These are phyloP conservation scores for Watersipora subatra DNA, from an alignment of 1,140 invertebrate genomes.

Conservation along the genomic window DNA sequence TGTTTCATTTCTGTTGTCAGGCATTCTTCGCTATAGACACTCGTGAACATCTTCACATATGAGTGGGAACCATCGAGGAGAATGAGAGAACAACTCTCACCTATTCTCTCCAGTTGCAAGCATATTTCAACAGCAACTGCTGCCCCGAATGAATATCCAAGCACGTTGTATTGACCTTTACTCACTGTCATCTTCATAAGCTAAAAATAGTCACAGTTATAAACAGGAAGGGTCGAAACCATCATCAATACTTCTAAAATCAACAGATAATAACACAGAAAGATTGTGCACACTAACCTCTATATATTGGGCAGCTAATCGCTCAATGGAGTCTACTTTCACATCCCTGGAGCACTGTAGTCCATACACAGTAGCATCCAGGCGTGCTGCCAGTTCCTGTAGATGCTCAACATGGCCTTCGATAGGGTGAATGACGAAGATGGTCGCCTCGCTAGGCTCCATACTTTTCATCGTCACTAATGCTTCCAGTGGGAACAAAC, in stretches of 20 bases:
- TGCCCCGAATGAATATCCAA: constrained; percentile 87
- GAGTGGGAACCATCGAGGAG: constrained; percentile 80
- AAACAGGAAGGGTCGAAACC: too few relatives aligned
- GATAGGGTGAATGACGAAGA: constrained; percentile 77
- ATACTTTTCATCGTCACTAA: constrained; percentile 42
- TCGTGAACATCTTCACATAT: constrained; percentile 68
- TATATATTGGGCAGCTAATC: constrained; percentile 67
- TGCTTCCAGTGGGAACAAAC: constrained; percentile 40
- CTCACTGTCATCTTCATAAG: constrained; percentile 63
- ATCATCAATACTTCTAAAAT: neutral
- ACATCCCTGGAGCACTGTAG: constrained; percentile 68
- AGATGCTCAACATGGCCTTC: constrained; percentile 68
- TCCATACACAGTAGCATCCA: constrained; percentile 69
- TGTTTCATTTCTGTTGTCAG: constrained; percentile 30
- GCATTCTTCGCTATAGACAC: constrained; percentile 21
- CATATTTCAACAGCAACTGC: constrained; percentile 86
- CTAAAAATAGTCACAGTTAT: too few relatives aligned
- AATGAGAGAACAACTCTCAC: constrained; percentile 36
- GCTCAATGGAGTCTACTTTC: constrained; percentile 55
- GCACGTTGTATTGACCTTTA: constrained; percentile 66
- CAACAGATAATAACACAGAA: too few relatives aligned
- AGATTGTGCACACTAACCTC: too few relatives aligned
- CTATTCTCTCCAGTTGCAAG: constrained; percentile 53
- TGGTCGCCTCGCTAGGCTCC: constrained; percentile 34
- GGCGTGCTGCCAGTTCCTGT: constrained; percentile 40